These are phyloP conservation scores for Drosophila limbata DNA, from an alignment of 2,888 invertebrate species.

Conservation along the genomic window DNA sequence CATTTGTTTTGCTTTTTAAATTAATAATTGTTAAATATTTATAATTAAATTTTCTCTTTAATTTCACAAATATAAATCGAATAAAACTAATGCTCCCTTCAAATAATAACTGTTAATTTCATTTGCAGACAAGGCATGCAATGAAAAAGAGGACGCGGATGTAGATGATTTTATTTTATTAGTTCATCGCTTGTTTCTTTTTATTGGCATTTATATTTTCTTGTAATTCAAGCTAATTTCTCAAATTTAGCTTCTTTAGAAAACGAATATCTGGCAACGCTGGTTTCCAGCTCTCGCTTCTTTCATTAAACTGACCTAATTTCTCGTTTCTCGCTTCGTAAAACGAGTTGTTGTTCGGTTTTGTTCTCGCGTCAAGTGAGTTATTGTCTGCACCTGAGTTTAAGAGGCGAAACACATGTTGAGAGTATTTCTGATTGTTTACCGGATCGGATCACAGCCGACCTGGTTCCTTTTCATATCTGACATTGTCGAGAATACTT, in stretches of 20 bases:
- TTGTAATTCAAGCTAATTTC: background rate
- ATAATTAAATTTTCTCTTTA: background rate
- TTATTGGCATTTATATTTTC: background rate
- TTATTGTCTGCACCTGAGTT: constrained; percentile 20
- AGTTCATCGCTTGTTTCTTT: no score
- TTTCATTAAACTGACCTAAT: constrained; percentile 41
- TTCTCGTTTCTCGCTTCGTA: constrained; percentile 12
- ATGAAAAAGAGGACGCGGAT: no score
- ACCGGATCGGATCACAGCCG: constrained; percentile 22
- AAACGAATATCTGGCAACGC: constrained; percentile 7
- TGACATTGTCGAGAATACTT: constrained; percentile 11
- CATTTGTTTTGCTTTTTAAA: no score
- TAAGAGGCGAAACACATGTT: background rate
- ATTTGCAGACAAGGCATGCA: no score
- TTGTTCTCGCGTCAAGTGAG: constrained; percentile 28
- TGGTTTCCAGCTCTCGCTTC: constrained; percentile 36
- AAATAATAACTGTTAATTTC: no score
- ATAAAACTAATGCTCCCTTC: no score
- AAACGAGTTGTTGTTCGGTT: constrained; percentile 43
- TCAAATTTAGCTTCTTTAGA: background rate
- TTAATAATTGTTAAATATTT: background rate
- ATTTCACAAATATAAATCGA: background rate
- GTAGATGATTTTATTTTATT: no score
- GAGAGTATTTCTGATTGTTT: constrained; percentile 36
- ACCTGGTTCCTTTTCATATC: constrained; percentile 39